These are phyloP conservation scores for Nephrotoma flavescens DNA, from an alignment of 2,888 invertebrate species.

Conservation along the genomic window DNA sequence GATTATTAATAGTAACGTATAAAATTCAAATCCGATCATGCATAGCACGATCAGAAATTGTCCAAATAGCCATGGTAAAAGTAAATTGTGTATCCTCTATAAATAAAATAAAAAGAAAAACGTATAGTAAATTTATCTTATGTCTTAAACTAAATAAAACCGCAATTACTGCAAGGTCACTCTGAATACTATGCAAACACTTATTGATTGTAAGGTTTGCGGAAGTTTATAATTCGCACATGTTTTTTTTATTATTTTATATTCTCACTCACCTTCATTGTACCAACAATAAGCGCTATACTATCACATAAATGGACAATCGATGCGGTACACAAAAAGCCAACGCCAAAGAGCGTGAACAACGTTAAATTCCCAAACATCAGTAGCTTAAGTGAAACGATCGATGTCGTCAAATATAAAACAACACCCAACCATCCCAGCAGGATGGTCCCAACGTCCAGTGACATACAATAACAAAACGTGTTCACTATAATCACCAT, in stretches of 20 bases:
- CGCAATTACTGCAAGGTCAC: too few relatives aligned
- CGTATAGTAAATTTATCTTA: background rate
- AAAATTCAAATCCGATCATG: background rate
- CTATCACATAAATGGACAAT: background rate
- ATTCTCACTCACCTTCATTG: background rate
- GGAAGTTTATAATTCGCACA: too few relatives aligned
- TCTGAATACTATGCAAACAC: too few relatives aligned
- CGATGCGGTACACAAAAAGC: background rate
- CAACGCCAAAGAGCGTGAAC: background rate
- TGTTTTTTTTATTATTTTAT: too few relatives aligned
- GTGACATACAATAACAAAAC: background rate
- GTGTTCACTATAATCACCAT: background rate
- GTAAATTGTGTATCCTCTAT: background rate
- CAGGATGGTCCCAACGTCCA: background rate
- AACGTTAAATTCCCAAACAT: background rate
- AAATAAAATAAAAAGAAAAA: background rate
- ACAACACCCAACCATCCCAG: background rate
- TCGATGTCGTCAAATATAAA: background rate
- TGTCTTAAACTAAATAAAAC: background rate
- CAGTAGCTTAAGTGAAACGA: background rate
- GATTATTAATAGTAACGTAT: background rate
- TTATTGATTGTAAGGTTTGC: too few relatives aligned
- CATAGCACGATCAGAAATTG: background rate
- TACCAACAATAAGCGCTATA: background rate
- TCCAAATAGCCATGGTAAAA: background rate